Conservation (phyloP, 1,140 invertebrate species). For the Zaprionus capensis region DNA sequence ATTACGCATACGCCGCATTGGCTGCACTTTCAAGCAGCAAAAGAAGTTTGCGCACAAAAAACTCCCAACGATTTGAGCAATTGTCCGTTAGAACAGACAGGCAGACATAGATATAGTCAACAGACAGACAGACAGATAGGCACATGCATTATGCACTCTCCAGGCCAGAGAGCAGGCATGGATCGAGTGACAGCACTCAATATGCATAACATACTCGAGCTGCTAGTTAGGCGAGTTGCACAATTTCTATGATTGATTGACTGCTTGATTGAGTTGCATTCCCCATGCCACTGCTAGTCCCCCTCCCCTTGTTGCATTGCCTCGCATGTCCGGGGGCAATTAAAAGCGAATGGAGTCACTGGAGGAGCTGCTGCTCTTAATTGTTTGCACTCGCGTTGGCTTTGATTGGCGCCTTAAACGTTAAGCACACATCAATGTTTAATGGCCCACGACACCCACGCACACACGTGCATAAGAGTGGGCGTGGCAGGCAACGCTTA, state of each 20-base stretch:
- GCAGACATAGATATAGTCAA: slow-evolving; percentile 26
- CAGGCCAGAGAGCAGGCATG: not conserved
- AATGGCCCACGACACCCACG: slow-evolving; percentile 58
- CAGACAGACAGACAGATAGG: slow-evolving; percentile 27
- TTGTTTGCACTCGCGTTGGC: slow-evolving; percentile 64
- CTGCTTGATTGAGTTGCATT: slow-evolving; percentile 63
- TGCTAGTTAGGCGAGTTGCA: slow-evolving; percentile 56
- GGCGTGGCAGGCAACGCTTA: slow-evolving; percentile 17
- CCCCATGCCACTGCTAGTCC: not conserved
- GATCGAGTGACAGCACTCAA: slow-evolving; percentile 66
- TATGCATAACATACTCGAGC: slow-evolving; percentile 68
- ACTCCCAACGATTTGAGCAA: slow-evolving; percentile 50
- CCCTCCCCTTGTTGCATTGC: not conserved
- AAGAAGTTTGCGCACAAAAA: not conserved
- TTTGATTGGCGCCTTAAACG: slow-evolving; percentile 73
- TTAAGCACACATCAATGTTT: slow-evolving; percentile 68
- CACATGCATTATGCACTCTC: slow-evolving; percentile 68
- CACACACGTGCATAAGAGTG: slow-evolving; percentile 18
- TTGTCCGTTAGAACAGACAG: slow-evolving; percentile 15
- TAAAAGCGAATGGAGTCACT: slow-evolving; percentile 61
- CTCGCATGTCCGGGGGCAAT: slow-evolving; percentile 70
- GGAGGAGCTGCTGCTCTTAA: slow-evolving; percentile 57
- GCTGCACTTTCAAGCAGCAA: not conserved
- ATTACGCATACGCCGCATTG: slow-evolving; percentile 36
- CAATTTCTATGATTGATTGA: slow-evolving; percentile 74